These are phyloP conservation scores for Acronicta alni DNA, from an alignment of 2,888 invertebrate genomes.

Conservation along the genomic window DNA sequence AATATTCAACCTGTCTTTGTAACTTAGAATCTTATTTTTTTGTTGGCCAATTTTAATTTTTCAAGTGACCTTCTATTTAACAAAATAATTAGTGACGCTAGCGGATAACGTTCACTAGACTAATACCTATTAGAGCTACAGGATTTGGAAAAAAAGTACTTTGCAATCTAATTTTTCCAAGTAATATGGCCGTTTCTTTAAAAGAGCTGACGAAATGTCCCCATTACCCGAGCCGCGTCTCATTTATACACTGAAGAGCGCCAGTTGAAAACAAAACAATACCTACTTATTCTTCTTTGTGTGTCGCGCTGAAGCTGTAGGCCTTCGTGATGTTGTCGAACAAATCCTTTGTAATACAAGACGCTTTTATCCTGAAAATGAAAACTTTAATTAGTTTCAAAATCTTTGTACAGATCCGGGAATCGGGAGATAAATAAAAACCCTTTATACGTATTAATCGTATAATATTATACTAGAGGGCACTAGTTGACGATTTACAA, in stretches of 20 bases:
- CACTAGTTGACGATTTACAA: no score
- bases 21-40: no score
- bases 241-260: slow-evolving; percentile 60
- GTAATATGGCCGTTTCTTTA: slow-evolving; percentile 47
- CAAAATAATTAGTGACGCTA: no score
- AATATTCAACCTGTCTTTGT: no score
- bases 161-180: slow-evolving; percentile 18
- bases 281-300: slow-evolving; percentile 68
- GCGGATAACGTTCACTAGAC: no score
- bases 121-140: no score
- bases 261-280: slow-evolving; percentile 73
- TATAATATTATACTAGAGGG: no score
- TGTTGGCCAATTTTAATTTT: no score
- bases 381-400: slow-evolving; percentile 79
- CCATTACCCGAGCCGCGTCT: slow-evolving; percentile 59
- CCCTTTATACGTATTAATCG: no score
- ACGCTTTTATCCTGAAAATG: slow-evolving; percentile 69
- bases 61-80: no score
- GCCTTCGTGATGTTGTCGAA: slow-evolving; percentile 67
- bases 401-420: no score
- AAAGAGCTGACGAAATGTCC: slow-evolving; percentile 49
- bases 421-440: no score
- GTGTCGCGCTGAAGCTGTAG: slow-evolving; percentile 64
- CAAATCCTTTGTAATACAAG: slow-evolving; percentile 77
- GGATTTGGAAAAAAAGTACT: slow-evolving; percentile 17